Conservation (phyloP, 1,140 invertebrate genomes). For the Drosophila rufa region DNA sequence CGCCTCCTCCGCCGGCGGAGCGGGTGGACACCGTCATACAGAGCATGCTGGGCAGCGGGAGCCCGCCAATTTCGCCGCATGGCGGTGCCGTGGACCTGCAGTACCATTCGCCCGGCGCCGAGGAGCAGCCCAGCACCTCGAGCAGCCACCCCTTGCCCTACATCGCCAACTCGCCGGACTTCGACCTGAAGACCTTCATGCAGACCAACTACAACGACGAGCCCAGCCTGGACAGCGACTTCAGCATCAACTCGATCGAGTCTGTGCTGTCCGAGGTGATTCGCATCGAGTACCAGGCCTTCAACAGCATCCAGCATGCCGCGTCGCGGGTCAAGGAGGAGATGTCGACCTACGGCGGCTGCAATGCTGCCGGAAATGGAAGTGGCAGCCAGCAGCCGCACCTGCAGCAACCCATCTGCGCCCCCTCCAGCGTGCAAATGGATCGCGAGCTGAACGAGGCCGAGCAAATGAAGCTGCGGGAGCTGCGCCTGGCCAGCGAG, state of each 20-base stretch:
- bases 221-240: constrained; percentile 55
- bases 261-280: constrained; percentile 93
- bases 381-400: constrained; percentile 40
- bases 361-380: constrained; percentile 14
- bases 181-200: constrained; percentile 67
- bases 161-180: constrained; percentile 66
- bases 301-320: constrained; percentile 59
- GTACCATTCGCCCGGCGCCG: constrained; percentile 56
- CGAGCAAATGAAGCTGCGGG: constrained; percentile 92
- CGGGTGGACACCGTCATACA: constrained; percentile 70
- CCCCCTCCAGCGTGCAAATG: constrained; percentile 82
- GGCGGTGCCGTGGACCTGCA: constrained; percentile 60
- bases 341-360: constrained; percentile 36
- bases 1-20: constrained; percentile 26
- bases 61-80: constrained; percentile 39
- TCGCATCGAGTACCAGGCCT: constrained; percentile 90
- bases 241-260: constrained; percentile 89
- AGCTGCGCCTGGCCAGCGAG: constrained; percentile 93
- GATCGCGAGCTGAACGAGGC: constrained; percentile 92
- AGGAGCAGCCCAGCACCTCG: constrained; percentile 73
- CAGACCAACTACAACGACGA: constrained; percentile 62
- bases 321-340: constrained; percentile 83
- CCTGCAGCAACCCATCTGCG: constrained; percentile 66
- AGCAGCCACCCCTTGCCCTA: constrained; percentile 52
- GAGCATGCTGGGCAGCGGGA: constrained; percentile 59